Conservation (phyloP, 2,113 vertebrate genomes). For the Grus americana region DNA sequence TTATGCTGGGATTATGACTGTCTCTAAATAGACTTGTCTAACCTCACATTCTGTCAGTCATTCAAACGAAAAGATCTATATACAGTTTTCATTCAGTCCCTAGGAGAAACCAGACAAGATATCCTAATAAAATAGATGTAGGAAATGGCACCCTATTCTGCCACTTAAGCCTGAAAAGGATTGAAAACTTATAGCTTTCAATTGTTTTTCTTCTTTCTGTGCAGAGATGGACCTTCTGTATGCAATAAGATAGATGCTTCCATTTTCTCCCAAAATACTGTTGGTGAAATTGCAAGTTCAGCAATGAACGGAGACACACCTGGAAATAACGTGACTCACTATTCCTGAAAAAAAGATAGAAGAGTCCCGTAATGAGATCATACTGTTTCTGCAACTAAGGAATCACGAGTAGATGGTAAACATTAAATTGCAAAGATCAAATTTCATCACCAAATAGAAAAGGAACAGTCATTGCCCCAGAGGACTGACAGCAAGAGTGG, state of each 20-base stretch:
- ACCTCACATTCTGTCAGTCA: conserved; percentile 11
- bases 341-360: not conserved
- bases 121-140: not conserved
- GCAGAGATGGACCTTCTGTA: not conserved
- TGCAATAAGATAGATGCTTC: not conserved
- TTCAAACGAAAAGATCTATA: not conserved
- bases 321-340: not conserved
- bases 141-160: not conserved
- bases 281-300: not conserved
- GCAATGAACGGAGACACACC: not conserved
- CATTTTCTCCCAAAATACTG: not conserved
- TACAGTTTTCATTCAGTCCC: not conserved
- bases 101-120: not conserved
- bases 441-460: not conserved
- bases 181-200: not conserved
- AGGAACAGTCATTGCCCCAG: rapidly evolving
- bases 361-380: not conserved
- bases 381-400: not conserved
- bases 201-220: not conserved
- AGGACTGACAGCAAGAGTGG: not conserved
- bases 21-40: conserved; percentile 16
- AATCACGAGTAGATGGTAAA: not conserved
- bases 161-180: not conserved
- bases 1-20: not conserved
- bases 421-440: not conserved